These are phyloP conservation scores for Macrosteles quadrilineatus DNA, from an alignment of 1,140 invertebrate species.

Conservation along the genomic window DNA sequence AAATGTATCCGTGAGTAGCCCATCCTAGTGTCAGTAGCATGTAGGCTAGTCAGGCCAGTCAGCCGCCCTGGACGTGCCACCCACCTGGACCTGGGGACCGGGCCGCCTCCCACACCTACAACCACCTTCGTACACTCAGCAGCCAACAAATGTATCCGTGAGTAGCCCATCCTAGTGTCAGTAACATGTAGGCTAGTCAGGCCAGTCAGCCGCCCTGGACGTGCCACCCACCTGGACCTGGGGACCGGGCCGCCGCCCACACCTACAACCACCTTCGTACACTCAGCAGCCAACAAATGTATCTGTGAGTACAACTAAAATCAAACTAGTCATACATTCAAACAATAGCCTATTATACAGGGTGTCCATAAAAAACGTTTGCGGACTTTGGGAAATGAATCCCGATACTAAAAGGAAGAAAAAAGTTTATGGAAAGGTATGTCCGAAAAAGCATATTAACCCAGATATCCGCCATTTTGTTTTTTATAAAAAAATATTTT, in stretches of 20 bases:
- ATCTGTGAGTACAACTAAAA: slow-evolving; percentile 24
- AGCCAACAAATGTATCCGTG: slow-evolving; percentile 15
- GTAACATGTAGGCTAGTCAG: slow-evolving; percentile 41
- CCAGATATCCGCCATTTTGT: no score
- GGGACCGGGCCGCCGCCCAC: neutral
- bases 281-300: neutral
- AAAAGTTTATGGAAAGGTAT: no score
- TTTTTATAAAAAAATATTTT: no score
- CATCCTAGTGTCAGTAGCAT: no score
- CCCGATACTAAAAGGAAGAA: no score
- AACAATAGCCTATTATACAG: no score
- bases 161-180: neutral
- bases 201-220: slow-evolving; percentile 6
- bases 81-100: neutral
- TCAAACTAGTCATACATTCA: no score
- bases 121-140: neutral
- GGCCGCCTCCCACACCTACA: neutral
- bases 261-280: neutral
- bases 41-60: slow-evolving; percentile 38
- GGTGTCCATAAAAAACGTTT: no score
- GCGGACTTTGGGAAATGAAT: no score
- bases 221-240: no score
- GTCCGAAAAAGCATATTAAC: no score
- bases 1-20: slow-evolving; percentile 18
- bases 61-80: neutral